phyloP scores from a whole-genome alignment of 2,888 invertebrate species.

The Watsonalla binaria region DNA sequence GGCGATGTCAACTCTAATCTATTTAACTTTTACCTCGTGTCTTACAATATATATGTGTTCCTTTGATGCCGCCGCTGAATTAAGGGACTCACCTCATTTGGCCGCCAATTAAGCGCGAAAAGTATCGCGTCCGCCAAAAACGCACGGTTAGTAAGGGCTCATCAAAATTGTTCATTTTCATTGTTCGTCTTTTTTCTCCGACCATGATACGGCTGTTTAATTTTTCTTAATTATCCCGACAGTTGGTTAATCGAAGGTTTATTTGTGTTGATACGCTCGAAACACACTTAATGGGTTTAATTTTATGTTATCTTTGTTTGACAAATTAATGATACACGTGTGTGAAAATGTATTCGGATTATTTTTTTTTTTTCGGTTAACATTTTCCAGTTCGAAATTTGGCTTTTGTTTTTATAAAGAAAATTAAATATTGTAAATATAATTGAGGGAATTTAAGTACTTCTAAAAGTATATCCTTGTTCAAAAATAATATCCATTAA shows the following conservation, averaged over 20 bases:
- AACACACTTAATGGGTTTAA: neutral
- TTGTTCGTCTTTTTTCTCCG: slow-evolving; percentile 45
- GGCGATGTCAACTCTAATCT: slow-evolving; percentile 63
- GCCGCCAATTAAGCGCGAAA: slow-evolving; percentile 70
- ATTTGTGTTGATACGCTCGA: neutral
- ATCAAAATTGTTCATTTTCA: slow-evolving; percentile 67
- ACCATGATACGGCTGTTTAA: slow-evolving; percentile 45
- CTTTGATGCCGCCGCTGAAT: slow-evolving; percentile 71
- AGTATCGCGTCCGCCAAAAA: slow-evolving; percentile 54
- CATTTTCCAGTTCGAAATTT: too few relatives aligned
- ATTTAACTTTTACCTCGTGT: slow-evolving; percentile 31
- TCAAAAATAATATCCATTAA: neutral
- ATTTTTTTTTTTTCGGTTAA: too few relatives aligned
- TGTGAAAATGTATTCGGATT: too few relatives aligned
- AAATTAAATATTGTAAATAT: too few relatives aligned
- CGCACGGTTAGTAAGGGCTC: slow-evolving; percentile 43
- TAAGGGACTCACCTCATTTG: slow-evolving; percentile 59
- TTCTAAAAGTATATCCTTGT: too few relatives aligned
- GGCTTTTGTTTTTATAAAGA: too few relatives aligned
- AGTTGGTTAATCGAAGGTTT: neutral
- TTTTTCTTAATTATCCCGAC: slow-evolving; percentile 22
- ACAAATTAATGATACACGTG: neutral
- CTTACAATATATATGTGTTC: slow-evolving; percentile 48
- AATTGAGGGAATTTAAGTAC: too few relatives aligned
- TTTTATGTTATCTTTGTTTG: neutral